Evolutionary conservation across 2,888 invertebrate species (phyloP).

Genomic region (Harpalus rufipes): DNA sequence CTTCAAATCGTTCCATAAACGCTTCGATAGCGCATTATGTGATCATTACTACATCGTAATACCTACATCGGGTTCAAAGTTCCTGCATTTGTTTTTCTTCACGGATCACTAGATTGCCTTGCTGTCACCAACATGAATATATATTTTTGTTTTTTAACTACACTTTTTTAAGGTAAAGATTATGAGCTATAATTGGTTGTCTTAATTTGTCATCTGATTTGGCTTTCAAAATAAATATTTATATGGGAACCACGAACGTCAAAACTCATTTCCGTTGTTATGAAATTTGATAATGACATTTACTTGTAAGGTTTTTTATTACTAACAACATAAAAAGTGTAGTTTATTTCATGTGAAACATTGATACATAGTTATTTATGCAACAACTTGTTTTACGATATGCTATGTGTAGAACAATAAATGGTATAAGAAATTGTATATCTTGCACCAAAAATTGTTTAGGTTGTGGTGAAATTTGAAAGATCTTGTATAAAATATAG

Average conservation of each 20-base stretch:
- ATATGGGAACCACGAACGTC: not conserved
- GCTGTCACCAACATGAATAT: not conserved
- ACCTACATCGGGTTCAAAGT: slow-evolving; percentile 43
- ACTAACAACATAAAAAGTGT: not conserved
- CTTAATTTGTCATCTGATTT: slow-evolving; percentile 21
- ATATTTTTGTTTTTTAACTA: not conserved
- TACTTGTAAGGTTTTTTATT: not conserved
- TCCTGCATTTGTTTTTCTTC: slow-evolving; percentile 23
- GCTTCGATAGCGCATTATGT: slow-evolving; percentile 40
- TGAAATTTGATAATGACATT: slow-evolving; percentile 35
- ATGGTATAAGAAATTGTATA: no score
- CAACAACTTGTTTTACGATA: no score
- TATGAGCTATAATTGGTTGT: slow-evolving; percentile 11
- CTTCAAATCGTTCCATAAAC: slow-evolving; percentile 55
- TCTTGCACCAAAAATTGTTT: no score
- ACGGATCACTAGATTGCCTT: slow-evolving; percentile 10
- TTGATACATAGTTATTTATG: not conserved
- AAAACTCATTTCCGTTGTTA: slow-evolving; percentile 22
- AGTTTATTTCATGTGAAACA: not conserved
- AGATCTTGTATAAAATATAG: no score
- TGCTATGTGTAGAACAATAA: no score
- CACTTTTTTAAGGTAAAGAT: slow-evolving; percentile 24
- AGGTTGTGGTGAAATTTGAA: no score
- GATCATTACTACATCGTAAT: slow-evolving; percentile 51
- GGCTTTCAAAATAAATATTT: not conserved